These are phyloP conservation scores for Glomeris maerens DNA, from an alignment of 1,140 invertebrate species.

Conservation along the genomic window DNA sequence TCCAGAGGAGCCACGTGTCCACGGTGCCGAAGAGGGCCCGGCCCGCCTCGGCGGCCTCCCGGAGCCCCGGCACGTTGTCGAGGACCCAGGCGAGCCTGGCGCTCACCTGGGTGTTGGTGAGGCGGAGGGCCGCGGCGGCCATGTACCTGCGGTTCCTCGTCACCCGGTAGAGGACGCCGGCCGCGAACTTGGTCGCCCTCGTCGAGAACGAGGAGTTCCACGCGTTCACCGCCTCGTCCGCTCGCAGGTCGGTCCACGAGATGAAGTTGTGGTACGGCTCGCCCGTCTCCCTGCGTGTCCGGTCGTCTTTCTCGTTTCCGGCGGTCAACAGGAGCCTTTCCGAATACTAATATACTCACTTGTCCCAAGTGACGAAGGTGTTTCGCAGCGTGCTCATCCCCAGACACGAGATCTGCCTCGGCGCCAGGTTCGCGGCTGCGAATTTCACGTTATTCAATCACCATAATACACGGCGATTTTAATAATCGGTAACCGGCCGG, in stretches of 20 bases:
- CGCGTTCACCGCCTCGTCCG: conserved; percentile 56
- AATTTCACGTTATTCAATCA: no score
- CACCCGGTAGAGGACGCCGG: conserved; percentile 53
- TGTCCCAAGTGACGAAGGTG: conserved; percentile 80
- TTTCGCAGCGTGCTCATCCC: conserved; percentile 76
- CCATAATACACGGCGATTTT: no score
- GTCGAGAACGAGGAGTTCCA: conserved; percentile 73
- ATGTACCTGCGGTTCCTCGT: conserved; percentile 63
- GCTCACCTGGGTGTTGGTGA: conserved; percentile 35
- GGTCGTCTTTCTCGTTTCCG: no score
- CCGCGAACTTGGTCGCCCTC: conserved; percentile 48
- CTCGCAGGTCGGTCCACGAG: conserved; percentile 87
- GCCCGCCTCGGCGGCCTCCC: conserved; percentile 41
- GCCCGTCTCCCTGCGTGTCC: conserved; percentile 56
- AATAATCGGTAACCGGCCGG: no score
- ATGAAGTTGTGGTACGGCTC: conserved; percentile 83
- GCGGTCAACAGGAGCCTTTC: conserved; percentile 12
- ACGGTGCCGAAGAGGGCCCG: conserved; percentile 73
- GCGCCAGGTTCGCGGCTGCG: conserved; percentile 19
- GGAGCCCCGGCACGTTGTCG: conserved; percentile 50
- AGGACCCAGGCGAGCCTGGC: conserved; percentile 62
- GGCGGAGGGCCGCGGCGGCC: conserved; percentile 39
- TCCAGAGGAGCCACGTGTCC: conserved; percentile 84
- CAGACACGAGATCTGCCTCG: conserved; percentile 49
- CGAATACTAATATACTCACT: conserved; percentile 20